These are phyloP conservation scores for Pica pica DNA, from an alignment of 2,113 vertebrate genomes.

Conservation along the genomic window DNA sequence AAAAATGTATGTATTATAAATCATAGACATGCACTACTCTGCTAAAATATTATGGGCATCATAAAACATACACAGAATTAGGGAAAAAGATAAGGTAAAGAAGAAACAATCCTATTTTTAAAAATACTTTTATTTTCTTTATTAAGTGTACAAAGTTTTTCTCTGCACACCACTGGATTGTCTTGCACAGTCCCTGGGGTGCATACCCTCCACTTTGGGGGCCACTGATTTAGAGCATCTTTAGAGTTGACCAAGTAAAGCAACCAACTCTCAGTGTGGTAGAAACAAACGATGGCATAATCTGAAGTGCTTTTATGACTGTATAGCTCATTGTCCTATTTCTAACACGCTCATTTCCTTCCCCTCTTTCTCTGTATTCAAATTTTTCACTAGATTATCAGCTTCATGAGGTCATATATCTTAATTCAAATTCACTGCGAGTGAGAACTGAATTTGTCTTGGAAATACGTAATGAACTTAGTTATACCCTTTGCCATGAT, in stretches of 20 bases:
- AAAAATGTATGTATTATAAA: not conserved
- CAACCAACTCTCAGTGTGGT: not conserved
- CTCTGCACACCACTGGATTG: not conserved
- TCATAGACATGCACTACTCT: not conserved
- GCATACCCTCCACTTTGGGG: accelerated
- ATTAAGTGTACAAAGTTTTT: not conserved
- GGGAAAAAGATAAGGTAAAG: not conserved
- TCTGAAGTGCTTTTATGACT: not conserved
- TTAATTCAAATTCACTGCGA: not conserved
- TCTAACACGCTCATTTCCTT: not conserved
- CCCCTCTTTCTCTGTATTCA: not conserved
- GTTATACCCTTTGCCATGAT: not conserved
- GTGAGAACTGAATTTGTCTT: not conserved
- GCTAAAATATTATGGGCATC: not conserved
- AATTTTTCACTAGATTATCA: not conserved
- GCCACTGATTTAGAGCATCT: not conserved
- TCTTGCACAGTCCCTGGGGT: not conserved
- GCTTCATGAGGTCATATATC: not conserved
- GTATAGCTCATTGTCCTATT: not conserved
- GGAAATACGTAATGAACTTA: not conserved
- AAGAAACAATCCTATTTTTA: not conserved
- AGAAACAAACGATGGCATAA: not conserved
- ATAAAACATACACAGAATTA: not conserved
- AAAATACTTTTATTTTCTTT: not conserved
- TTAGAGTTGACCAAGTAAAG: not conserved